Base-by-base conservation (phyloP, 2,113 vertebrate genomes). In the Prionailurus bengalensis region DNA sequence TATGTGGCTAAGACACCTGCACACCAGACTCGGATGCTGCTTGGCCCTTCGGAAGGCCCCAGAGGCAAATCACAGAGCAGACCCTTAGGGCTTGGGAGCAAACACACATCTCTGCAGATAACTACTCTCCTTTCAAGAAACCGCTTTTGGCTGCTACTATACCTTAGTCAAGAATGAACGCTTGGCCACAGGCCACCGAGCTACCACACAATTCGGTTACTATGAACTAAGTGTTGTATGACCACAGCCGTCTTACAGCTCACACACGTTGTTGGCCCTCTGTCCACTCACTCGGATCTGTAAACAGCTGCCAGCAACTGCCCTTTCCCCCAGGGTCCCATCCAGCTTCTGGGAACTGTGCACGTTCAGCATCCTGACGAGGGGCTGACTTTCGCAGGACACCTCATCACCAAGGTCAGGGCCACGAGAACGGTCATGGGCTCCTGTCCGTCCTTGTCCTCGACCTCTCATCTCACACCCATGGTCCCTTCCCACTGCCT, bases 241-340 rank as follows among this genome's bases (percentile, higher is more conserved):
- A 21, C 16, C 71, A 7, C 25, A 13, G 39, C 6, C n/a, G 1
- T n/a, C 33, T 25, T 4, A 5, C 13, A 9, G 36, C 70, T 9
- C 11, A 16, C 80, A 27, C 29, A 4, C 12, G 0, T 4, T 7
- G n/a, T 4, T 17, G 13, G 1, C 11, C n/a, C 27, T 23, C 45
- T 19, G 45, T 48, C 53, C 86, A 10, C 36, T 21, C 1, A 0
- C 53, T 11, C 29, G 53, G 84, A 7, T 10, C 33, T n/a, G 27
- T 7, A 6, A 6, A 53, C 27, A 3, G n/a, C 5, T 0, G 65
- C 9, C 48, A 36, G 39, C 73, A 79, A 29, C 15, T 10, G 45
- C 29, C 33, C 78, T 51, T 31, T 12, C 31, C 31, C 23, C 48
- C 8, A 3, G 8, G 29, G 48, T 48, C 42, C 27, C 8, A 1